Evolutionary conservation across 2,113 vertebrate genomes (phyloP).

Genomic region (Hippolais icterina): DNA sequence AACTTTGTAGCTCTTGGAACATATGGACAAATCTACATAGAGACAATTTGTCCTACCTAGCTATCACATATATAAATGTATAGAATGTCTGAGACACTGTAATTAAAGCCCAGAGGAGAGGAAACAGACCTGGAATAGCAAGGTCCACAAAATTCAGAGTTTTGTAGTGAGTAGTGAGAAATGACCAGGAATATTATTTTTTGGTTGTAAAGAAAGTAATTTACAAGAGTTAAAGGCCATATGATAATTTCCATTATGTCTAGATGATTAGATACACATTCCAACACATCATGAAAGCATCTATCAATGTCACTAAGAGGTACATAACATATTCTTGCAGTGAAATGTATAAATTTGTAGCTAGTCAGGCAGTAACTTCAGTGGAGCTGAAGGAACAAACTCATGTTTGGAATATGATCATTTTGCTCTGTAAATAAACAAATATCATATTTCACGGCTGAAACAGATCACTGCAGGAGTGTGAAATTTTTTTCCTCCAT

Average conservation of each 20-base stretch:
- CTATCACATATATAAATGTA: neutral
- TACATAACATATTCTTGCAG: neutral
- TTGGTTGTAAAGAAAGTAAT: neutral
- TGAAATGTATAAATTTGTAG: neutral
- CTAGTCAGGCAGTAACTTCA: neutral
- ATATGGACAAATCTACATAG: neutral
- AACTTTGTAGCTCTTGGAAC: neutral
- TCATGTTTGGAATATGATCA: neutral
- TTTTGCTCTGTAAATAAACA: neutral
- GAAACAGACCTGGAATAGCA: neutral
- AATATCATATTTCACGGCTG: neutral
- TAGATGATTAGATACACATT: conserved; percentile 5
- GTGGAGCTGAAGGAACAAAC: neutral
- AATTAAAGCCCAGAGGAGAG: neutral
- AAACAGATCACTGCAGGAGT: neutral
- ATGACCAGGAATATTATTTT: neutral
- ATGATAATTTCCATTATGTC: neutral
- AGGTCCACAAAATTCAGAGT: neutral
- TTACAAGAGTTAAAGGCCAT: neutral
- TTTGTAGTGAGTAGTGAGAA: neutral
- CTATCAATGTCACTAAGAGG: neutral
- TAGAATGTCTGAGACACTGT: neutral
- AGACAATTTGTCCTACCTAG: neutral
- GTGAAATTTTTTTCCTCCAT: neutral
- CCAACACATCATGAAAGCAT: neutral